A percentile compares a stretch with the other conserved stretches of the same genome.
These are phyloP conservation scores for Leptonema lineaticorne DNA, from an alignment of 1,140 invertebrate genomes.

Conservation along the genomic window DNA sequence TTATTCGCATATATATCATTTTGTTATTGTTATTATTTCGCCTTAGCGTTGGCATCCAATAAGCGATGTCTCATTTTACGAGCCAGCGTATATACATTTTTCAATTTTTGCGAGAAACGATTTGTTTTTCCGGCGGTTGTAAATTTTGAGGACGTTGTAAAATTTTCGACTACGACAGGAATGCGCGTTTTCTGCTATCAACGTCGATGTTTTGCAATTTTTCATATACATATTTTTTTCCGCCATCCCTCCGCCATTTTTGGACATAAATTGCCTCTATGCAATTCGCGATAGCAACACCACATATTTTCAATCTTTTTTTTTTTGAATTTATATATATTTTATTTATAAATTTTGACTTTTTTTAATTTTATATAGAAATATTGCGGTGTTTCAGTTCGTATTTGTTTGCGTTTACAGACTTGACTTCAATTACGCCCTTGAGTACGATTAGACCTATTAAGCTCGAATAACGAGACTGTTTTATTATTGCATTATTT, in stretches of 20 bases:
- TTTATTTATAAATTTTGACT: too few species aligned
- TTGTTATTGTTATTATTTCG: not conserved
- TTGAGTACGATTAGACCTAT: not conserved
- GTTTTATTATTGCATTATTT: not conserved
- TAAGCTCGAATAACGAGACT: not conserved
- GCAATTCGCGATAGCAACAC: not conserved
- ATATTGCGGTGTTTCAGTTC: too few species aligned
- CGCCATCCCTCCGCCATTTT: too few species aligned
- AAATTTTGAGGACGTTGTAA: conserved; percentile 17
- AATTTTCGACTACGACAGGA: conserved; percentile 4
- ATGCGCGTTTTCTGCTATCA: not conserved
- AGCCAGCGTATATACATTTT: conserved; percentile 21
- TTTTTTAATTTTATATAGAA: too few species aligned
- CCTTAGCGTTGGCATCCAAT: not conserved
- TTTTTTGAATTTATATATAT: not conserved
- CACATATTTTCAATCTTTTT: not conserved
- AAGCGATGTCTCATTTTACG: conserved; percentile 17
- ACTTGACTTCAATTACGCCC: not conserved
- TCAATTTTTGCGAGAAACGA: conserved; percentile 27
- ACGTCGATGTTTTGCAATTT: not conserved
- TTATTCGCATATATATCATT: not conserved
- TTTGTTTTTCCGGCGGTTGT: conserved; percentile 17
- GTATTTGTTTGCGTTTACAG: not conserved
- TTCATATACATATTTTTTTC: not conserved
- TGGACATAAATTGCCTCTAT: not conserved